Evolutionary conservation across 2,888 invertebrate species (phyloP).

Genomic region (Yponomeuta evonymella): DNA sequence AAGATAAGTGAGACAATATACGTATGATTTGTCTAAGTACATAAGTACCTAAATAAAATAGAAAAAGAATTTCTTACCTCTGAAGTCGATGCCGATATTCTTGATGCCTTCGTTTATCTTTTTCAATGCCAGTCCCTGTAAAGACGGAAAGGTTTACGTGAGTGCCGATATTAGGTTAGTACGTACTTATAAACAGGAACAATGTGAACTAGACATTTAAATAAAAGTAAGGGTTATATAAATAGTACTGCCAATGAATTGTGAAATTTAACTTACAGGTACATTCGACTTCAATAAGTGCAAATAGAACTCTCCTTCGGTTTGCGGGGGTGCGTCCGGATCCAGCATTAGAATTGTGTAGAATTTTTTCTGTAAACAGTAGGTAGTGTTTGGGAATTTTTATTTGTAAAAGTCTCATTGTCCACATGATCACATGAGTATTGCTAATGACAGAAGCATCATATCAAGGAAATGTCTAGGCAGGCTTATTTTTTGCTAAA

Average conservation of each 20-base stretch:
- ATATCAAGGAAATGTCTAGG: too few species aligned
- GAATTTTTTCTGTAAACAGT: conserved; percentile 57
- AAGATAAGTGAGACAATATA: too few species aligned
- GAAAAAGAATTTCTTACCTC: conserved; percentile 39
- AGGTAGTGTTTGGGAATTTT: too few species aligned
- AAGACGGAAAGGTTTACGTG: conserved; percentile 15
- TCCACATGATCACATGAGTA: too few species aligned
- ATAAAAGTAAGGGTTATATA: background rate
- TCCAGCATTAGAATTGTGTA: conserved; percentile 68
- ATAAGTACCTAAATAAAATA: too few species aligned
- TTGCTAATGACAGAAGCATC: too few species aligned
- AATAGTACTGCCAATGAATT: background rate
- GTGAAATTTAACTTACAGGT: conserved; percentile 48
- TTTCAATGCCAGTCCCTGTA: conserved; percentile 59
- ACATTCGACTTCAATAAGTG: conserved; percentile 71
- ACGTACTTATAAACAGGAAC: too few species aligned
- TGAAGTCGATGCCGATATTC: conserved; percentile 60
- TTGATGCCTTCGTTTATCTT: conserved; percentile 50
- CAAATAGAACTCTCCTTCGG: conserved; percentile 62
- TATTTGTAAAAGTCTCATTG: too few species aligned
- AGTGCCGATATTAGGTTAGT: too few species aligned
- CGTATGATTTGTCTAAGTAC: too few species aligned
- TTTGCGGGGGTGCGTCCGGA: conserved; percentile 64
- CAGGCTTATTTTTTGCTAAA: too few species aligned
- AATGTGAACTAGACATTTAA: too few species aligned